Evolutionary conservation across 2,888 invertebrate species (phyloP).

Genomic region (Horisme vitalbata): DNA sequence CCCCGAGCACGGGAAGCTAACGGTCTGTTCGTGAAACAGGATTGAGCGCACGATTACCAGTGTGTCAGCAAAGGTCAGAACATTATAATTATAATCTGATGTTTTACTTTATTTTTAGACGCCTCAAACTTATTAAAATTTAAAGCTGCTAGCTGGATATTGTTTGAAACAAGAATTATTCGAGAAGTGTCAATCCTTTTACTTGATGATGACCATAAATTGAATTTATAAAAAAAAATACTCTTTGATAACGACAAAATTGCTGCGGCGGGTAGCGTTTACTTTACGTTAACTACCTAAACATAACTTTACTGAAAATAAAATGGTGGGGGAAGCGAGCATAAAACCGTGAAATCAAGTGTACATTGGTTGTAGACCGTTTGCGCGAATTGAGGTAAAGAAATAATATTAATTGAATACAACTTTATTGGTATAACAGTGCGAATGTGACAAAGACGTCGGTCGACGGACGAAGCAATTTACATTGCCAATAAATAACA

Average conservation of each 20-base stretch:
- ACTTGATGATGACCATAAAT: too few relatives aligned
- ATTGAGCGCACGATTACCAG: constrained; percentile 38
- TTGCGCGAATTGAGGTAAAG: not conserved
- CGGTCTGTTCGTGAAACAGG: constrained; percentile 47
- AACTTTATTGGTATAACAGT: constrained; percentile 16
- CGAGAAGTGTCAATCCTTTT: too few relatives aligned
- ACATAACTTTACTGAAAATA: too few relatives aligned
- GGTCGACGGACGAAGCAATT: constrained; percentile 58
- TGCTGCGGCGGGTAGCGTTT: too few relatives aligned
- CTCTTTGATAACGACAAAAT: too few relatives aligned
- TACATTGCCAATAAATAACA: constrained; percentile 72
- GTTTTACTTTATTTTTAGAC: constrained; percentile 11
- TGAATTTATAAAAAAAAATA: too few relatives aligned
- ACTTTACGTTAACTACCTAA: too few relatives aligned
- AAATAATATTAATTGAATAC: constrained; percentile 9
- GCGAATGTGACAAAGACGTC: constrained; percentile 29
- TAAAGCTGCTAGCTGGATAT: not conserved
- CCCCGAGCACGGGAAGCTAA: constrained; percentile 54
- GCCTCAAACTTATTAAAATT: not conserved
- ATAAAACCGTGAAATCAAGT: constrained; percentile 34
- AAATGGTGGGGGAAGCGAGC: constrained; percentile 18
- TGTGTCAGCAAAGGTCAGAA: constrained; percentile 35
- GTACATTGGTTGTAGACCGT: constrained; percentile 29
- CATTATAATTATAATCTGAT: constrained; percentile 27
- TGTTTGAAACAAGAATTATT: too few relatives aligned